phyloP scores from a whole-genome alignment of 2,888 invertebrate genomes.

The Pilophorus perplexus region DNA sequence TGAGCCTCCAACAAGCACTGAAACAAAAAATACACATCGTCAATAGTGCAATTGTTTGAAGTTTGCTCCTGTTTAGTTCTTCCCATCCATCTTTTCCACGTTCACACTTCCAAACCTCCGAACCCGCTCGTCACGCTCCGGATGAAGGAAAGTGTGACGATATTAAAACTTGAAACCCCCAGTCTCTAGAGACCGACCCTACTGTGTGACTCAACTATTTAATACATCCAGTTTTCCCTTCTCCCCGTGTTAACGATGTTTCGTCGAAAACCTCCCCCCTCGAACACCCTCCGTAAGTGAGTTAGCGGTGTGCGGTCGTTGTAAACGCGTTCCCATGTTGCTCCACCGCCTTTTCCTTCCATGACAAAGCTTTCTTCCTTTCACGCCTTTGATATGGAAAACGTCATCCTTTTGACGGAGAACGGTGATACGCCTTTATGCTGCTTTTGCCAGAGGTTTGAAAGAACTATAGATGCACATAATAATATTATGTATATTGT shows the following conservation, averaged over 20 bases:
- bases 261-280: neutral
- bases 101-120: neutral
- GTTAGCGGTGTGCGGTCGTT: slow-evolving; percentile 4
- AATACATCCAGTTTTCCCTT: neutral
- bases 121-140: neutral
- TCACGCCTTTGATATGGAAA: neutral
- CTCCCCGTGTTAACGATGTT: neutral
- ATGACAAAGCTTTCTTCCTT: neutral
- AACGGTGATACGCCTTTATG: no score
- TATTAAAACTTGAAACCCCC: neutral
- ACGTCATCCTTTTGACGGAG: no score
- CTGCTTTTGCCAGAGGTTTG: no score
- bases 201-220: slow-evolving; percentile 14
- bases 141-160: neutral
- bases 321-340: slow-evolving; percentile 8
- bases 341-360: neutral
- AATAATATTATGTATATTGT: no score
- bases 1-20: no score
- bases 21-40: no score
- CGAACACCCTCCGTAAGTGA: neutral
- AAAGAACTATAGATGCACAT: no score
- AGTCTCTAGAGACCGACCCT: neutral
- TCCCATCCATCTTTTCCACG: neutral
- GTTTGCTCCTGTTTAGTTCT: no score
- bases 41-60: no score